Conservation (phyloP, 2,888 invertebrate species). For the Hyposoter dolosus region DNA sequence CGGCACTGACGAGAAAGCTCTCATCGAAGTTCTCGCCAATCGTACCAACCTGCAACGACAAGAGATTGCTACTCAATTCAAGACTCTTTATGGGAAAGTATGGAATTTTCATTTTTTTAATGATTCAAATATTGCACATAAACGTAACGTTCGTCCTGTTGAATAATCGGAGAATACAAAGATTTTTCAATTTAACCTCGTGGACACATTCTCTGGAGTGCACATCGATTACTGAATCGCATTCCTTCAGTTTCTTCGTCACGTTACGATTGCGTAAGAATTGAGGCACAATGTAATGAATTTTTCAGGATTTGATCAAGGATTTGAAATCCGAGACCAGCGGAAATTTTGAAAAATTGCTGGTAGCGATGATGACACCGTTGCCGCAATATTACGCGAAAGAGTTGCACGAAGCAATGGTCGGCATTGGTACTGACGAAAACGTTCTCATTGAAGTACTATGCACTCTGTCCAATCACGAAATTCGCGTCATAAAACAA, state of each 20-base stretch:
- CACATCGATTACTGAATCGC: background rate
- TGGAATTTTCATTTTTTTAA: slow-evolving; percentile 34
- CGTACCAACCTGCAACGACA: slow-evolving; percentile 88
- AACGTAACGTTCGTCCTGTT: background rate
- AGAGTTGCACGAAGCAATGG: slow-evolving; percentile 86
- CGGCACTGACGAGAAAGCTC: slow-evolving; percentile 88
- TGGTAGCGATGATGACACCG: slow-evolving; percentile 87
- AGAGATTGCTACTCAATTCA: slow-evolving; percentile 87
- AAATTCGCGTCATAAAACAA: slow-evolving; percentile 85
- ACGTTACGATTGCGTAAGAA: background rate
- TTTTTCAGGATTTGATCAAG: slow-evolving; percentile 84
- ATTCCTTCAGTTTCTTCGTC: background rate
- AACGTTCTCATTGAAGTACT: slow-evolving; percentile 87
- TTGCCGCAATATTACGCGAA: slow-evolving; percentile 87
- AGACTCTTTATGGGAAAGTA: slow-evolving; percentile 89
- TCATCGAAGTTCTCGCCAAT: slow-evolving; percentile 87
- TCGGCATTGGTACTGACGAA: slow-evolving; percentile 87
- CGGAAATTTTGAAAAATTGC: slow-evolving; percentile 87
- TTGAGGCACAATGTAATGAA: background rate
- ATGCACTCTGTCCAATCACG: slow-evolving; percentile 87
- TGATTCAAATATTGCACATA: background rate
- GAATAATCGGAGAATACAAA: background rate
- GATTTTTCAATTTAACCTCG: background rate
- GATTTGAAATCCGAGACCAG: slow-evolving; percentile 87
- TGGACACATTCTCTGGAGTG: background rate